These are phyloP conservation scores for Pyrochroa serraticornis DNA, from an alignment of 2,888 invertebrate species.

Conservation along the genomic window DNA sequence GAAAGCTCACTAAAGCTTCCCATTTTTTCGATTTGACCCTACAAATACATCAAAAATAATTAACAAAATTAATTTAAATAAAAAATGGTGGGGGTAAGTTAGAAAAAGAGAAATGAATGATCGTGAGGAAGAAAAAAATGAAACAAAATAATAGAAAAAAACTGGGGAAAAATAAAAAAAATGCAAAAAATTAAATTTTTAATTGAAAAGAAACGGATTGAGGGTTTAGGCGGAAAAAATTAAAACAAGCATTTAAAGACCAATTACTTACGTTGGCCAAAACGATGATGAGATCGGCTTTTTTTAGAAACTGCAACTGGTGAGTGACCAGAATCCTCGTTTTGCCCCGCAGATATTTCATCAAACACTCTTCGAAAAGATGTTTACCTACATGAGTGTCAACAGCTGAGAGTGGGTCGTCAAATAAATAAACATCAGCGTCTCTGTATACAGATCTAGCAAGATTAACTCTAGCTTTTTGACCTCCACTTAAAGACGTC, in stretches of 20 bases:
- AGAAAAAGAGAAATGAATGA: too few relatives aligned
- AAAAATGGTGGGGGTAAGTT: too few relatives aligned
- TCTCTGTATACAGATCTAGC: slow-evolving; percentile 79
- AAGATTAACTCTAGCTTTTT: slow-evolving; percentile 79
- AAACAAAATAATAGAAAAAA: too few relatives aligned
- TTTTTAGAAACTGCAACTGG: slow-evolving; percentile 77
- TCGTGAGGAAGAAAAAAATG: too few relatives aligned
- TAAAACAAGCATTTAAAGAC: too few relatives aligned
- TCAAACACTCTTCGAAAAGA: slow-evolving; percentile 76
- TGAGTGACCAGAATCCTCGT: slow-evolving; percentile 84
- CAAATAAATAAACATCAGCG: slow-evolving; percentile 77
- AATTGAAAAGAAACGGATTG: too few relatives aligned
- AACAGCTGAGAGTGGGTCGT: slow-evolving; percentile 82
- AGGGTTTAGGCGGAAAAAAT: too few relatives aligned
- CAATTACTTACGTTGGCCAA: slow-evolving; percentile 65
- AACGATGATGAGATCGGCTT: slow-evolving; percentile 70
- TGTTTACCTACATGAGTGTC: slow-evolving; percentile 78
- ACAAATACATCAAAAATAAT: slow-evolving; percentile 26
- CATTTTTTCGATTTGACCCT: slow-evolving; percentile 68
- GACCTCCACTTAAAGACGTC: slow-evolving; percentile 79
- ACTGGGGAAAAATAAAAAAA: too few relatives aligned
- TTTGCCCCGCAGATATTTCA: slow-evolving; percentile 62
- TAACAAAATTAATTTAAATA: too few relatives aligned
- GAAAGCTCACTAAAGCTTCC: slow-evolving; percentile 65
- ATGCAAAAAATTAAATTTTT: too few relatives aligned